Percentiles rank a stretch among this genome's conserved stretches.
phyloP scores from a whole-genome alignment of 1,140 invertebrate genomes.

The Linepithema humile region DNA sequence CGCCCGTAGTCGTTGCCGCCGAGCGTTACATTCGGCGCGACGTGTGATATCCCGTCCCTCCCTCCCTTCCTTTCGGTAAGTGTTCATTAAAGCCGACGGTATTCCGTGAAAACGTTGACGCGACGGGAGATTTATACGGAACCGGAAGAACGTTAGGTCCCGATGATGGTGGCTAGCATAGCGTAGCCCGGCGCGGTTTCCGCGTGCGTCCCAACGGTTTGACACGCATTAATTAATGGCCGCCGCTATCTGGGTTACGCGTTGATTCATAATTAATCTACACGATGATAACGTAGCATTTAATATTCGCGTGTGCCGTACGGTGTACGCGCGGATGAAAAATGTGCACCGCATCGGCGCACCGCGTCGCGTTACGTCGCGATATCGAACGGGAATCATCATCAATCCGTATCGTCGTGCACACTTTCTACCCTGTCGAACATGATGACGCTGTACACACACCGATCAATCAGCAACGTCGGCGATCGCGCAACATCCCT shows the following conservation, averaged over 20 bases:
- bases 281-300: conserved; percentile 37
- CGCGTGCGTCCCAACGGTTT: conserved; percentile 47
- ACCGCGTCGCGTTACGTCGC: not conserved
- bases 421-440: conserved; percentile 42
- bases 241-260: conserved; percentile 33
- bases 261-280: conserved; percentile 56
- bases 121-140: conserved; percentile 43
- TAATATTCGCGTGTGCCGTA: conserved; percentile 38
- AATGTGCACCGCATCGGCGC: conserved; percentile 10
- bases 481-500: not conserved
- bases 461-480: conserved; percentile 39
- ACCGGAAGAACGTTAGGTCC: conserved; percentile 8
- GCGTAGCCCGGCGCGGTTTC: conserved; percentile 29
- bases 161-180: conserved; percentile 16
- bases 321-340: conserved; percentile 21
- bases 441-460: conserved; percentile 29
- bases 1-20: too few species aligned
- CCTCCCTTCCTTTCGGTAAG: too few species aligned
- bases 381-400: conserved; percentile 29
- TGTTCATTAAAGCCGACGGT: conserved; percentile 69
- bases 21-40: conserved; percentile 58
- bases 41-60: conserved; percentile 59
- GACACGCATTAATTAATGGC: conserved; percentile 50
- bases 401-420: conserved; percentile 37
- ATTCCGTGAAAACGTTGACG: conserved; percentile 51